Conservation (phyloP, 2,113 vertebrate species). For the Xiphophorus hellerii region DNA sequence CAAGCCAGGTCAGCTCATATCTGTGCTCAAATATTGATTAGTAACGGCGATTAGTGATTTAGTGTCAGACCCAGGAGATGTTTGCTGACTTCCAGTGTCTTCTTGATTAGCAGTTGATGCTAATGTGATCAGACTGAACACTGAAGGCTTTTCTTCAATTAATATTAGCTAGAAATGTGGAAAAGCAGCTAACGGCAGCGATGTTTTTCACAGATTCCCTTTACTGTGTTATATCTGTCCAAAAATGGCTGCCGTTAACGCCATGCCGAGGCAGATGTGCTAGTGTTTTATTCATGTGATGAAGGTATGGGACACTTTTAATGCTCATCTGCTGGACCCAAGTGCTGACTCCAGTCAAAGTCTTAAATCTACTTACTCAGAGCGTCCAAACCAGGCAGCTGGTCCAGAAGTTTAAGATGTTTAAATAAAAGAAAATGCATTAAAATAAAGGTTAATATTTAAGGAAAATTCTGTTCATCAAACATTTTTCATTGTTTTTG, state of each 20-base stretch:
- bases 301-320: neutral
- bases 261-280: neutral
- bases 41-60: neutral
- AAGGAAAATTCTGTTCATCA: too few relatives aligned
- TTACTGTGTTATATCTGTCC: neutral
- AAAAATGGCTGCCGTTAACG: neutral
- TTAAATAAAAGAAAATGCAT: neutral
- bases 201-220: neutral
- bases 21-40: neutral
- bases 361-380: neutral
- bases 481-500: too few relatives aligned
- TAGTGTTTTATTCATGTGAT: slow-evolving; percentile 9
- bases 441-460: too few relatives aligned
- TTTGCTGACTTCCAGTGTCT: neutral
- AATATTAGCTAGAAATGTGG: neutral
- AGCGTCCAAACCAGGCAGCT: neutral
- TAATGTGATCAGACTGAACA: neutral
- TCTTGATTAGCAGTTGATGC: too few relatives aligned
- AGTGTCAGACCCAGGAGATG: neutral
- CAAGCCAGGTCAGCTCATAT: neutral
- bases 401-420: slow-evolving; percentile 9
- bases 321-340: neutral
- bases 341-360: slow-evolving; percentile 17
- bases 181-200: neutral
- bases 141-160: neutral